Percentiles rank a stretch among this genome's conserved stretches.
These are phyloP conservation scores for Phoebastria nigripes DNA, from an alignment of 2,797 vertebrate species.

Conservation along the genomic window DNA sequence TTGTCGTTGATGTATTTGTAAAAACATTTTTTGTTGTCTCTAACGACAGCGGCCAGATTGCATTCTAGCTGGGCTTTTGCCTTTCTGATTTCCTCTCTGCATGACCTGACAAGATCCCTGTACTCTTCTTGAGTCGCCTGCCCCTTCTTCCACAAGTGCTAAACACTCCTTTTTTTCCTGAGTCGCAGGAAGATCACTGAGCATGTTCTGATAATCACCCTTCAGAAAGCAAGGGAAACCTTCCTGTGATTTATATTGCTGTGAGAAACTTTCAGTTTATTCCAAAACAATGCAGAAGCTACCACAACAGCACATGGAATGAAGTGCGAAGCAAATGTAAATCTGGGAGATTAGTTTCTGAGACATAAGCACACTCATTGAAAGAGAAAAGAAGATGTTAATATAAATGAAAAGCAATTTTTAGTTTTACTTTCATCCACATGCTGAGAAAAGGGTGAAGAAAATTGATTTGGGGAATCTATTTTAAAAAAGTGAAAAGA, in stretches of 20 bases:
- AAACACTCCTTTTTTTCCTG: no score
- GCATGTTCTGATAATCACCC: background rate
- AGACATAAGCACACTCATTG: background rate
- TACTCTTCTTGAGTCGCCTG: no score
- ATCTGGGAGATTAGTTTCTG: background rate
- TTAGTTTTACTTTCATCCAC: background rate
- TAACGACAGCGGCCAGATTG: no score
- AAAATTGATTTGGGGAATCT: background rate
- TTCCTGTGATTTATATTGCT: background rate
- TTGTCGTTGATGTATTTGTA: no score
- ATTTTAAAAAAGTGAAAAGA: background rate
- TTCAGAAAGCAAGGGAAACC: background rate
- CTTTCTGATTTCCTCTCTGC: no score
- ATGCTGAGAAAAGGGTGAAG: background rate
- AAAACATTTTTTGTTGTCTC: no score
- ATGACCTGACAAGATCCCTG: no score
- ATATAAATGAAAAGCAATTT: constrained; percentile 29
- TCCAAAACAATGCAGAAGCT: background rate
- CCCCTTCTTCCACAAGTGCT: no score
- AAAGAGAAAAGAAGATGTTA: background rate
- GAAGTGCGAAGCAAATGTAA: background rate
- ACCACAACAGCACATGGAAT: background rate
- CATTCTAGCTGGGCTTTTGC: no score
- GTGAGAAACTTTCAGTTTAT: background rate
- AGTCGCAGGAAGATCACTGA: background rate